Evolutionary conservation across 2,113 vertebrate species (phyloP).

Genomic region (Caretta caretta): DNA sequence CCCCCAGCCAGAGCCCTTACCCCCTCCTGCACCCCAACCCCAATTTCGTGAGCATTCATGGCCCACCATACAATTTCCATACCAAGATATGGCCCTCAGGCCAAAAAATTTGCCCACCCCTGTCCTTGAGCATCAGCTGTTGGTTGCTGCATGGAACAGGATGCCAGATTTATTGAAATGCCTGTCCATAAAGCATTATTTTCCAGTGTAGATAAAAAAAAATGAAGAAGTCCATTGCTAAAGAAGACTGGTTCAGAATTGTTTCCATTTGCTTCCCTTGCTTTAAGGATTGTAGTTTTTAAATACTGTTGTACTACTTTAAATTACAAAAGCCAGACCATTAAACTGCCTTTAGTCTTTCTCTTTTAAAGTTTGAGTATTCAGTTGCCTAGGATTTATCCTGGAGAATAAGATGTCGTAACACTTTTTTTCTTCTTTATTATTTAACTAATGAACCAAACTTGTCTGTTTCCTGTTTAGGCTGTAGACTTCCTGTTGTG

Average conservation of each 20-base stretch:
- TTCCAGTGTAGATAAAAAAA: neutral
- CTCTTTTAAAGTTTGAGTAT: constrained; percentile 7
- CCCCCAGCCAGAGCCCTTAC: too few relatives aligned
- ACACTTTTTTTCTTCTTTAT: neutral
- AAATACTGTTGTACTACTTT: neutral
- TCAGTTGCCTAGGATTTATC: neutral
- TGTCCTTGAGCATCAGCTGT: neutral
- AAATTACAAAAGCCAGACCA: neutral
- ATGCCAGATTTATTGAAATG: neutral
- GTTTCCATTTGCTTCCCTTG: neutral
- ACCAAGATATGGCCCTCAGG: too few relatives aligned
- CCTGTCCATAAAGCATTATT: neutral
- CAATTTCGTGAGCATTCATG: too few relatives aligned
- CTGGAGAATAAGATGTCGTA: neutral
- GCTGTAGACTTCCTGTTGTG: constrained; percentile 88
- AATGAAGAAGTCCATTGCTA: neutral
- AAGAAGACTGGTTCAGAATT: neutral
- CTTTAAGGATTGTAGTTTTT: neutral
- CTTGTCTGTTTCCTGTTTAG: constrained; percentile 73
- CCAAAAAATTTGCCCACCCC: too few relatives aligned
- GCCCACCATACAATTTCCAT: too few relatives aligned
- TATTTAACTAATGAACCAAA: neutral
- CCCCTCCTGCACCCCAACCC: too few relatives aligned
- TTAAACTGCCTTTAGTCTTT: neutral
- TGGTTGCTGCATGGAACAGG: neutral